These are phyloP conservation scores for Aurelia coerulea DNA, from an alignment of 30 jellyfish, hydroid and myxozoan species.

Conservation along the genomic window DNA sequence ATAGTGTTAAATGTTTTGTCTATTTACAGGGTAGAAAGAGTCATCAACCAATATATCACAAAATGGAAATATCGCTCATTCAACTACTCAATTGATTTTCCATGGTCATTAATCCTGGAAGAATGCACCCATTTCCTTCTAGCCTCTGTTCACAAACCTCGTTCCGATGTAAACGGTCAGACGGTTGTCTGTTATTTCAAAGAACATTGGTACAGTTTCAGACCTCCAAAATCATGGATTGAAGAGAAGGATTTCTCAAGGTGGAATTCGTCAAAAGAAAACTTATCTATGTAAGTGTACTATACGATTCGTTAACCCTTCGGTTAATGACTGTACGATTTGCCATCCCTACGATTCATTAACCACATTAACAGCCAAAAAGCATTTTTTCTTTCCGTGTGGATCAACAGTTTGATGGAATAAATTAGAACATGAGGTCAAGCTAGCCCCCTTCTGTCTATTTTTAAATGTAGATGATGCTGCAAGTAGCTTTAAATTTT, in stretches of 20 bases:
- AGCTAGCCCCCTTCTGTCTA: no score
- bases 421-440: no score
- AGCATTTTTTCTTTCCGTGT: no score
- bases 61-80: slow-evolving; percentile 54
- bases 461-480: no score
- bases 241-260: slow-evolving; percentile 1
- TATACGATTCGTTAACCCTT: no score
- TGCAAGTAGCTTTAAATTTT: no score
- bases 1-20: background rate
- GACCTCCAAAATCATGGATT: slow-evolving; percentile 43
- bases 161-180: slow-evolving; percentile 1
- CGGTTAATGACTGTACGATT: no score
- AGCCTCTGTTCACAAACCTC: slow-evolving; percentile 46
- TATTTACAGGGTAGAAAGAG: slow-evolving; percentile 45
- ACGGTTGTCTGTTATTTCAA: slow-evolving; percentile 30
- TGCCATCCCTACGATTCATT: no score
- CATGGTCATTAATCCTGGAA: slow-evolving; percentile 53
- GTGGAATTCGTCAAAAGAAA: background rate
- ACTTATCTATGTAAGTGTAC: background rate
- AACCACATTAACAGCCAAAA: no score
- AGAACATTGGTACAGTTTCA: slow-evolving; percentile 20
- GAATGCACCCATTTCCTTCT: slow-evolving; percentile 43
- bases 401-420: no score
- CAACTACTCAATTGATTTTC: slow-evolving; percentile 21
- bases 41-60: slow-evolving; percentile 13